Evolutionary conservation across 2,113 vertebrate genomes (phyloP).

Genomic region (Elgaria multicarinata): DNA sequence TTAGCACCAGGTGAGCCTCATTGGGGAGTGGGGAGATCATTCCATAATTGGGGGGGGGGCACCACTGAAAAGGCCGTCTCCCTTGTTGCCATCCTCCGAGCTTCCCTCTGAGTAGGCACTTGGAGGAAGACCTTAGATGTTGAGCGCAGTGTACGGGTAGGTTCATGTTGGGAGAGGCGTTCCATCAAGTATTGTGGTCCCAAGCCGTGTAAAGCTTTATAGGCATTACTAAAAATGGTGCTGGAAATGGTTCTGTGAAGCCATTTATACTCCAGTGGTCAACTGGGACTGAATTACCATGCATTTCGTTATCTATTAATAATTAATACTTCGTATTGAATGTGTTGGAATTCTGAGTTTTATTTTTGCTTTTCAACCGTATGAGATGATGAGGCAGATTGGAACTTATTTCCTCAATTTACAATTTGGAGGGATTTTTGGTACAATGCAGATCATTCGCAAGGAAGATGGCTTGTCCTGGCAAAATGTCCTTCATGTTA

Average conservation of each 20-base stretch:
- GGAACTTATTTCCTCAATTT: background rate
- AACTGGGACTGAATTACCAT: background rate
- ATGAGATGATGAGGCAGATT: background rate
- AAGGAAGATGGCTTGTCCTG: constrained; percentile 12
- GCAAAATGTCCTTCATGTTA: rapidly evolving
- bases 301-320: background rate
- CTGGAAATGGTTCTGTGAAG: background rate
- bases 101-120: no score
- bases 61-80: no score
- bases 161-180: no score
- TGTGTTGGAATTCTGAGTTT: background rate
- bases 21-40: no score
- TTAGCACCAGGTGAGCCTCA: no score
- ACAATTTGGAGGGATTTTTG: background rate
- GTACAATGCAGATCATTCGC: background rate
- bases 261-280: background rate
- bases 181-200: no score
- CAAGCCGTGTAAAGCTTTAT: no score
- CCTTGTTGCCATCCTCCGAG: no score
- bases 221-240: constrained; percentile 8
- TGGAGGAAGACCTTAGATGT: no score
- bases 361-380: background rate
- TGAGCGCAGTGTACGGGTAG: no score
- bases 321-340: background rate
- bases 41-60: no score